Percentiles rank a stretch among this genome's conserved stretches.
Evolutionary conservation across 2,113 vertebrate species (phyloP).

Genomic region (Rhynchomys soricoides): DNA sequence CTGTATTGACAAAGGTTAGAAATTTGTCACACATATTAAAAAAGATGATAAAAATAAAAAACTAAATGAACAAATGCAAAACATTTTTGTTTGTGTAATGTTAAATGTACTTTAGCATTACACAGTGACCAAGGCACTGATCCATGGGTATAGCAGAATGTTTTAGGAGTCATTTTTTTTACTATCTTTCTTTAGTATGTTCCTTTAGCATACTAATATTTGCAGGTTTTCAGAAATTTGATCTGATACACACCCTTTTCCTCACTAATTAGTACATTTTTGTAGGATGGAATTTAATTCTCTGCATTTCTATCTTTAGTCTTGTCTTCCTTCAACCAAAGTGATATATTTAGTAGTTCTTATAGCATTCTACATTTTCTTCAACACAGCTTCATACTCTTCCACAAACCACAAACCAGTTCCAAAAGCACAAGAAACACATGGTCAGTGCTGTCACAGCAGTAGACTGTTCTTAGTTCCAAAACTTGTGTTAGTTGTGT

Average conservation of each 20-base stretch:
- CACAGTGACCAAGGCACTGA: background rate
- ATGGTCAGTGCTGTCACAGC: background rate
- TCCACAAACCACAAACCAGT: background rate
- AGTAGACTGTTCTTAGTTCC: background rate
- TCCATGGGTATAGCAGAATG: background rate
- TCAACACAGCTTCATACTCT: background rate
- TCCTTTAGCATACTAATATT: background rate
- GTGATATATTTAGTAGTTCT: background rate
- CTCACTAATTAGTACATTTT: background rate
- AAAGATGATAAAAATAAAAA: background rate
- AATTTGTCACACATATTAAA: background rate
- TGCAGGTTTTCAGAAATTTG: background rate
- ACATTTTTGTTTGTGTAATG: background rate
- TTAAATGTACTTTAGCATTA: too few species aligned
- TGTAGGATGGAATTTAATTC: background rate
- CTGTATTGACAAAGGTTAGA: slow-evolving; percentile 50
- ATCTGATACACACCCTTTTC: background rate
- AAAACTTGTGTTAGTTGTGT: background rate
- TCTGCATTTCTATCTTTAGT: background rate
- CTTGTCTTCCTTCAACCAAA: background rate
- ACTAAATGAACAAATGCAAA: background rate
- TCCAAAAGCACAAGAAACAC: background rate
- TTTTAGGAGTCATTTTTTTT: background rate
- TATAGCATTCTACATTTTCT: background rate
- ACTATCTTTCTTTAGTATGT: background rate